Evolutionary conservation across 2,113 vertebrate species (phyloP).

Genomic region (Bos taurus): DNA sequence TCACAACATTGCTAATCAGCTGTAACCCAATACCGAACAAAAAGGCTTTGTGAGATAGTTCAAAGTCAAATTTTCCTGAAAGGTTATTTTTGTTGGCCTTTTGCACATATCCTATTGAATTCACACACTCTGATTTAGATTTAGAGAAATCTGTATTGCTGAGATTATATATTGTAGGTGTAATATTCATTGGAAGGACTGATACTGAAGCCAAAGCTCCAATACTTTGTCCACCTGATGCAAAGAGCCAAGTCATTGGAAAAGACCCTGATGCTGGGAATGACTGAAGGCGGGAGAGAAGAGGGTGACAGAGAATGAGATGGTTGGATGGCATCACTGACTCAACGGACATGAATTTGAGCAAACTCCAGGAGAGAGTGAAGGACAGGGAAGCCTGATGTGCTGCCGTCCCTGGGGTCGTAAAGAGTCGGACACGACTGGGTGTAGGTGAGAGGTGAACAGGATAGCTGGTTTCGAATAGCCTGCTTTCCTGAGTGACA

Average conservation of each 20-base stretch:
- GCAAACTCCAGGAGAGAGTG: neutral
- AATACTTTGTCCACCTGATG: neutral
- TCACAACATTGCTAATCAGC: neutral
- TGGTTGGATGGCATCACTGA: neutral
- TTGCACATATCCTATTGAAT: neutral
- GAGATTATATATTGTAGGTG: neutral
- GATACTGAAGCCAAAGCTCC: neutral
- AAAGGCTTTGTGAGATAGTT: neutral
- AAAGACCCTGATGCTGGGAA: neutral
- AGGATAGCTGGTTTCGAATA: neutral
- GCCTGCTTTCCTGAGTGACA: neutral
- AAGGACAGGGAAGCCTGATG: neutral
- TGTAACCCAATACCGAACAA: neutral
- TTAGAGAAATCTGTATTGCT: neutral
- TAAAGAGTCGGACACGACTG: neutral
- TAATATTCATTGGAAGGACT: neutral
- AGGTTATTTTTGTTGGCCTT: neutral
- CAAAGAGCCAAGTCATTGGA: neutral
- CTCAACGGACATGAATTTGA: neutral
- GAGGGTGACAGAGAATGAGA: neutral
- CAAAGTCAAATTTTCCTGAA: neutral
- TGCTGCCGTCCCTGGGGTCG: neutral
- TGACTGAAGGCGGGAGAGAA: neutral
- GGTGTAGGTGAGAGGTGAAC: neutral
- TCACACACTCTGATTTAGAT: neutral